Base-by-base conservation (phyloP, 2,113 vertebrate genomes). In the Chlorodrepanis virens region DNA sequence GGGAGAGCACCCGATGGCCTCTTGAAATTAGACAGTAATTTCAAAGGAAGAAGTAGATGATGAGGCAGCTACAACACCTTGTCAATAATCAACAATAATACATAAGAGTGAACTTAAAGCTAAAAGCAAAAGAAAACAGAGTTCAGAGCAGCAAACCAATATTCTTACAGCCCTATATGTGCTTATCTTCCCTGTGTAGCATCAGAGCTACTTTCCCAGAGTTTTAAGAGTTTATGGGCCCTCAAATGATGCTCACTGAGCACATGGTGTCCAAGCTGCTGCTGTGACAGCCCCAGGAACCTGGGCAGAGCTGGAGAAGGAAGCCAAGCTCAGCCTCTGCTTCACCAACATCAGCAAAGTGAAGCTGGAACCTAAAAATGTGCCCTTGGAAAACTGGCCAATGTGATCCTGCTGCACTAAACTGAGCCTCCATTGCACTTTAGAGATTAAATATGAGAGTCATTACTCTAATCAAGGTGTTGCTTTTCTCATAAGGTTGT, bases 161-260 rank as follows among this genome's bases (percentile, higher is more conserved):
- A n/a, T 29, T 27, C 50, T 61, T n/a, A 47, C 10, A 82, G 57
- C 15, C 25, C 25, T 10, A 10, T 0, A 3, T 0, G 5, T 61
- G 65, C 49, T 83, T 42, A 60, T 49, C 22, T 61, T 31, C 35
- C 50, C 31, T 24, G 42, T 44, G 77, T 60, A 67, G 76, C 64
- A 47, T 8, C 12, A 56, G 45, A 89, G 39, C 44, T 42, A 17
- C 40, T 29, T 60, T 28, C 42, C 69, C 24, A 42, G 45, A 11
- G n/a, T 59, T 24, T 25, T 37, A 59, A 25, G n/a, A 59, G 4
- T 19, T 72, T 37, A 8, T 28, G 53, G 78, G 54, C 42, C 69
- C 47, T 39, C 37, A 35, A 53, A 60, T 5, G 27, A 59, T 64
- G 33, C 33, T 72, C 20, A 5, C 25, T 45, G 49, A 63, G 87